Base-by-base conservation (phyloP, 2,888 invertebrate species). In the Ashinkailepas kermadecensis region DNA sequence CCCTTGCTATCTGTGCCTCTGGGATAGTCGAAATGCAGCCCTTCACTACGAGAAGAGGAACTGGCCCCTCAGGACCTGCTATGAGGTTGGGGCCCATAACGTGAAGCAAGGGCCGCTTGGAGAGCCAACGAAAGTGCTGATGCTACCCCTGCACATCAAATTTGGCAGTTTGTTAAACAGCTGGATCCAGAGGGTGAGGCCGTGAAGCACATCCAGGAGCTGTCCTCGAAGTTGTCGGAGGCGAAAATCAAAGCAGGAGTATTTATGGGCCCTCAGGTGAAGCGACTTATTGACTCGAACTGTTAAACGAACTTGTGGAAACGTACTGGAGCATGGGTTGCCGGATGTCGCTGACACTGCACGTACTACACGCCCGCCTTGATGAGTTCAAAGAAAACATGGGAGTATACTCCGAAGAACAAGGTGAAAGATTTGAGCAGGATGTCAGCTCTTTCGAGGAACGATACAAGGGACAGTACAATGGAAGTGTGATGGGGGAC, bases 111-210 rank as follows among this genome's bases (percentile, higher is more conserved):
- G 82, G 81, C 81, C 83, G 80, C 81, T 84, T 78, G 80, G 80
- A 74, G 81, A 81, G 25, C 81, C 81, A 39, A 8, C 23, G 79
- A 81, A 82, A 21, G 81, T 84, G 21, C 62, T 84, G 18, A 21
- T 84, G 39, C 80, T 82, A 21, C 84, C 82, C 80, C 79, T 84
- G 65, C 83, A 84, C 83, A 78, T 84, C 13, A 83, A 84, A 78
- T 57, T 84, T 25, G 84, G 80, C 84, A 84, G 62, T 84, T 84
- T 79, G 82, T 82, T 56, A 82, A 7, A 74, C 78, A 79, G 62
- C 78, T 83, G 25, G 78, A 84, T 39, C 58, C 57, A 78, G 81
- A 84, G 81, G 62, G 67, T 21, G 81, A 23, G 39, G 78, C 81
- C 56, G 81, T 84, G 65, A 78, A 80, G 70, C 80, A 81, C 81